These are phyloP conservation scores for Aphodius sticticus DNA, from an alignment of 2,888 invertebrate species.

Conservation along the genomic window DNA sequence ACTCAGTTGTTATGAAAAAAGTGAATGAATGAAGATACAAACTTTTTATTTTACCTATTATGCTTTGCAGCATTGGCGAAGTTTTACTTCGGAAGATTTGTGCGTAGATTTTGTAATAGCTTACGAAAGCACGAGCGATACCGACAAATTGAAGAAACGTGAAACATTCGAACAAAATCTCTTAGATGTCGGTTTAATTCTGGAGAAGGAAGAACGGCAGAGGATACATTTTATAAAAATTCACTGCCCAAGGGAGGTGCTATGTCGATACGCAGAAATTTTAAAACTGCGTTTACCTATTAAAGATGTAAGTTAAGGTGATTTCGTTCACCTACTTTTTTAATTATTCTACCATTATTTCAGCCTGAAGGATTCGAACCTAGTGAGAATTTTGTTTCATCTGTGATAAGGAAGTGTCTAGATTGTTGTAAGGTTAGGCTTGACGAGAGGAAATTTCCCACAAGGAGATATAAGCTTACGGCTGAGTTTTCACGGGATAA, in stretches of 20 bases:
- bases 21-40: background rate
- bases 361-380: conserved; percentile 29
- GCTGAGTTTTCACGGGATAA: conserved; percentile 72
- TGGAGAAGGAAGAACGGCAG: conserved; percentile 70
- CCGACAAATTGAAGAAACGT: conserved; percentile 59
- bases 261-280: conserved; percentile 77
- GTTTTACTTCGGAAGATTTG: conserved; percentile 63
- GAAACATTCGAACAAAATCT: conserved; percentile 70
- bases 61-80: conserved; percentile 61
- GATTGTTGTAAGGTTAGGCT: conserved; percentile 64
- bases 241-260: conserved; percentile 75
- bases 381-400: conserved; percentile 28
- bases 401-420: conserved; percentile 58
- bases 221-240: conserved; percentile 76
- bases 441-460: conserved; percentile 69
- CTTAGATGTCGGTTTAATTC: conserved; percentile 66
- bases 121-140: conserved; percentile 58
- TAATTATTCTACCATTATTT: conserved; percentile 5
- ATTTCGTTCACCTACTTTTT: background rate
- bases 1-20: too few species aligned
- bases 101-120: conserved; percentile 70
- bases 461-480: conserved; percentile 69
- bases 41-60: background rate
- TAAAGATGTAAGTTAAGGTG: conserved; percentile 65
- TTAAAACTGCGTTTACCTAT: conserved; percentile 81